These are phyloP conservation scores for Aplodontia rufa DNA, from an alignment of 2,113 vertebrate species.

Conservation along the genomic window DNA sequence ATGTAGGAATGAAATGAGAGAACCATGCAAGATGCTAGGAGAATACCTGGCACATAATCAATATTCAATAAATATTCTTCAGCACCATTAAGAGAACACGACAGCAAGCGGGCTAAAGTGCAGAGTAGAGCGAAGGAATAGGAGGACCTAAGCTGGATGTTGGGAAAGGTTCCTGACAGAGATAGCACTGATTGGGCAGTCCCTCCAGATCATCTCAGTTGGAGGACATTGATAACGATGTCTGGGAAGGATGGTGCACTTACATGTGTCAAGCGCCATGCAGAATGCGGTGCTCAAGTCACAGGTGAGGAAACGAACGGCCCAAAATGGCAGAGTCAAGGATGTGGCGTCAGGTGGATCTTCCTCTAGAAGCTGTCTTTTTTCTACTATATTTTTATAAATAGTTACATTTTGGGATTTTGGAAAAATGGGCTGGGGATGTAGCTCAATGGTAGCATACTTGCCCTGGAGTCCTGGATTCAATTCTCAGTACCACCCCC, in stretches of 20 bases:
- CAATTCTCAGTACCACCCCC: not conserved
- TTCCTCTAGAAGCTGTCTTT: not conserved
- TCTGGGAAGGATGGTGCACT: not conserved
- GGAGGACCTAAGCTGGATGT: not conserved
- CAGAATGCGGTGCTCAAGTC: not conserved
- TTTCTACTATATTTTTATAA: not conserved
- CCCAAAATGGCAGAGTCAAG: not conserved
- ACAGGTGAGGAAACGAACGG: not conserved
- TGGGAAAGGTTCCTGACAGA: not conserved
- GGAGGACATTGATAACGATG: not conserved
- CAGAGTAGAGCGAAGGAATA: accelerated
- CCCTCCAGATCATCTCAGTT: not conserved
- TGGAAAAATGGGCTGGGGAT: not conserved
- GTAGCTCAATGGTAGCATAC: too few species aligned
- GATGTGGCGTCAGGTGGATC: not conserved
- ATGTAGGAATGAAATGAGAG: not conserved
- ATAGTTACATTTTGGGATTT: not conserved
- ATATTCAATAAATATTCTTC: not conserved
- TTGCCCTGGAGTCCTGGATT: not conserved
- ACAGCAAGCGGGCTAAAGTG: accelerated
- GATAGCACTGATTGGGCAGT: not conserved
- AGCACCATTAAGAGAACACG: not conserved
- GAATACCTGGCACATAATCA: not conserved
- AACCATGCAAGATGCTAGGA: not conserved
- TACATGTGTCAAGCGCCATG: accelerated